Percentiles rank a stretch among this genome's conserved stretches.
These are phyloP conservation scores for Drosophila funebris DNA, from an alignment of 1,140 invertebrate genomes.

Conservation along the genomic window DNA sequence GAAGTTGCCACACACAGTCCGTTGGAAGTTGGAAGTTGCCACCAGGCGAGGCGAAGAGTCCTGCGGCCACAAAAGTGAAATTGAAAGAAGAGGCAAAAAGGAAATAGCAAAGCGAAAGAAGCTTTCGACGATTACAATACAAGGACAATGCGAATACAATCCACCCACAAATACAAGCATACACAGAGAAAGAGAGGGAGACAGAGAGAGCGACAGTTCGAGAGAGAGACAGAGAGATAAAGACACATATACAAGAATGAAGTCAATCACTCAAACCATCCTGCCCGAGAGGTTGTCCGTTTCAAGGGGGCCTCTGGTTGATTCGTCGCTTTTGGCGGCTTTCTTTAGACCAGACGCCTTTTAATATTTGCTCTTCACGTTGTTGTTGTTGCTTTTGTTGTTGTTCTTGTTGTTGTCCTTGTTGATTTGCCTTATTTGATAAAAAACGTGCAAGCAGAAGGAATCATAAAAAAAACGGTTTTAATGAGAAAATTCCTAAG, in stretches of 20 bases:
- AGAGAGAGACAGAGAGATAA: not conserved
- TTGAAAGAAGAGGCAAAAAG: slow-evolving; percentile 26
- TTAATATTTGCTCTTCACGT: slow-evolving; percentile 67
- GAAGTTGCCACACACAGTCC: slow-evolving; percentile 50
- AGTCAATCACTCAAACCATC: slow-evolving; percentile 75
- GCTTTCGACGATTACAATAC: slow-evolving; percentile 17
- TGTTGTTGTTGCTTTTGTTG: not conserved
- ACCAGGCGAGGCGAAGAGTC: slow-evolving; percentile 6
- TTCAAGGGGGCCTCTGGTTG: slow-evolving; percentile 36
- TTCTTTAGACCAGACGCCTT: slow-evolving; percentile 68
- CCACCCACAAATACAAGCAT: not conserved
- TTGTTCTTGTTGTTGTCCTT: slow-evolving; percentile 22
- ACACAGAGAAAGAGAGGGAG: not conserved
- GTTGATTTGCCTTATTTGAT: slow-evolving; percentile 65
- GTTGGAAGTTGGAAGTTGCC: not conserved
- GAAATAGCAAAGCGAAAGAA: not conserved
- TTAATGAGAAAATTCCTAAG: slow-evolving; percentile 81
- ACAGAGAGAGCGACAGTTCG: too few species aligned
- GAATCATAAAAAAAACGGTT: slow-evolving; percentile 38
- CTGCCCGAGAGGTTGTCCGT: slow-evolving; percentile 32
- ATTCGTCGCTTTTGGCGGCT: slow-evolving; percentile 50
- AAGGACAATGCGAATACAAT: slow-evolving; percentile 29
- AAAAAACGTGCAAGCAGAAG: not conserved
- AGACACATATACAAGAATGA: slow-evolving; percentile 24
- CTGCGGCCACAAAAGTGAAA: slow-evolving; percentile 56